Conservation (phyloP, 2,113 vertebrate species). For the Spea multiplicata region DNA sequence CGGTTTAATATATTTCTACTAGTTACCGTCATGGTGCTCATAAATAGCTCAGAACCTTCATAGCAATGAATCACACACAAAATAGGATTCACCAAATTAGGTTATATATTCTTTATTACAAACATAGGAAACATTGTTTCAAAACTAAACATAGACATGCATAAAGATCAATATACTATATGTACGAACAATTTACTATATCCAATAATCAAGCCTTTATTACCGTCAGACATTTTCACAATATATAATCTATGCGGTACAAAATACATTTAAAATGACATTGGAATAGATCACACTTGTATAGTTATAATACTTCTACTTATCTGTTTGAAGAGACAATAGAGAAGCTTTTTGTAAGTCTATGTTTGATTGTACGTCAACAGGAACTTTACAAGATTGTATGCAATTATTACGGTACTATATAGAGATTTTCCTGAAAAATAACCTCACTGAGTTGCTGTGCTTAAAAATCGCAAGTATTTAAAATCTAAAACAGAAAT, state of each 20-base stretch:
- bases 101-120: constrained; percentile 47
- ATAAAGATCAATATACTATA: constrained; percentile 65
- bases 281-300: constrained; percentile 61
- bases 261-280: constrained; percentile 72
- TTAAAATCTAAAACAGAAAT: no score
- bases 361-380: neutral
- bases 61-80: neutral
- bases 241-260: constrained; percentile 76
- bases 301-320: constrained; percentile 66
- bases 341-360: constrained; percentile 45
- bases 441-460: no score
- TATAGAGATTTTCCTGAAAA: neutral
- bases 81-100: neutral
- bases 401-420: neutral
- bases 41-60: no score
- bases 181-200: constrained; percentile 59
- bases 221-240: constrained; percentile 73
- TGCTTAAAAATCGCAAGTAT: no score
- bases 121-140: constrained; percentile 64
- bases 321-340: constrained; percentile 60
- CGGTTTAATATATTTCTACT: no score
- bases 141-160: constrained; percentile 76
- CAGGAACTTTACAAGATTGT: no score
- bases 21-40: no score
- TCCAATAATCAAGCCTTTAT: neutral